These are phyloP conservation scores for Heliconius himera DNA, from an alignment of 1,140 invertebrate species.

Conservation along the genomic window DNA sequence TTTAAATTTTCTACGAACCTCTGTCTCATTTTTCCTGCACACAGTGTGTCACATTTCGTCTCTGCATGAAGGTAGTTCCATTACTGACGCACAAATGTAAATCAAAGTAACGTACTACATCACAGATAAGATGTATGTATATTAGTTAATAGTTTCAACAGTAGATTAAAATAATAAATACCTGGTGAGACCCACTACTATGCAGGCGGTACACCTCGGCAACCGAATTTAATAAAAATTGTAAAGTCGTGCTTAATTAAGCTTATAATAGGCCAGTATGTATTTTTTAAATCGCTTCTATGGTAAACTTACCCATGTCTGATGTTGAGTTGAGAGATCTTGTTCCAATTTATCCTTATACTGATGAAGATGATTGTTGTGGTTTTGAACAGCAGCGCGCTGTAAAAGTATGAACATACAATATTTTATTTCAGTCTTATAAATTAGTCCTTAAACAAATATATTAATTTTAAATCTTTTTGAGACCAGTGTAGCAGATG, in stretches of 20 bases:
- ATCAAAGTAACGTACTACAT: no score
- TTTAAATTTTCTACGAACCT: background rate
- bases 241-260: background rate
- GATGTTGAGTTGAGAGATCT: slow-evolving; percentile 21
- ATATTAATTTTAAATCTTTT: no score
- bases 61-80: no score
- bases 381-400: slow-evolving; percentile 6
- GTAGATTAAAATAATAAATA: no score
- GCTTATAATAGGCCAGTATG: background rate
- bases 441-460: no score
- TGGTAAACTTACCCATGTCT: slow-evolving; percentile 21
- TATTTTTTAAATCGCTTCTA: background rate
- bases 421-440: background rate
- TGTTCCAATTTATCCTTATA: slow-evolving; percentile 23
- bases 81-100: no score
- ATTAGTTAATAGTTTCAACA: background rate
- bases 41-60: background rate
- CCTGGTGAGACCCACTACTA: no score
- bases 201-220: no score
- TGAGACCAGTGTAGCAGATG: no score
- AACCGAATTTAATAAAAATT: background rate
- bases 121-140: background rate
- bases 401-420: background rate
- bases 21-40: background rate
- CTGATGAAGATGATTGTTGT: slow-evolving; percentile 18